Percentiles rank a stretch among this genome's conserved stretches.
These are phyloP conservation scores for Cuniculus paca DNA, from an alignment of 2,797 vertebrate species.

Conservation along the genomic window DNA sequence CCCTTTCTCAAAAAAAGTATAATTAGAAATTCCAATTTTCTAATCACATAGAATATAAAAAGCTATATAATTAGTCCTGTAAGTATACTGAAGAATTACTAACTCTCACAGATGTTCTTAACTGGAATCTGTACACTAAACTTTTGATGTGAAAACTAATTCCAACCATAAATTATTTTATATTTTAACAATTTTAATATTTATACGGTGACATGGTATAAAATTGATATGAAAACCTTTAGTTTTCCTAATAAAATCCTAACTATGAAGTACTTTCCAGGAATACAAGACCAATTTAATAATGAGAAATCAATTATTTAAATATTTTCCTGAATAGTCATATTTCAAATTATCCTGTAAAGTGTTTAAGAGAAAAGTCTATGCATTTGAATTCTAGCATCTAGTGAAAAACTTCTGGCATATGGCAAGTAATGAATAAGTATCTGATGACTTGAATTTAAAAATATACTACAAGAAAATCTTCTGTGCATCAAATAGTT, in stretches of 20 bases:
- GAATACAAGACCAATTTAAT: conserved; percentile 35
- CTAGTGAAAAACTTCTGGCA: conserved; percentile 19
- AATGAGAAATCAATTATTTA: conserved; percentile 53
- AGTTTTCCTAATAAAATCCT: conserved; percentile 36
- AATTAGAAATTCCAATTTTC: conserved; percentile 8
- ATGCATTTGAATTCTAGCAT: conserved; percentile 13
- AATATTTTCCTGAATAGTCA: neutral
- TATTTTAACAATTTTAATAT: conserved; percentile 59
- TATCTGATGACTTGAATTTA: neutral
- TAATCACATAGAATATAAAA: neutral
- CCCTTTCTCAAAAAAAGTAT: neutral
- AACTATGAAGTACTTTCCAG: conserved; percentile 40
- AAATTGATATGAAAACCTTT: conserved; percentile 7
- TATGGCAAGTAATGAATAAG: conserved; percentile 11
- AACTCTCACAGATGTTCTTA: conserved; percentile 52
- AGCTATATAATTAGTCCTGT: neutral
- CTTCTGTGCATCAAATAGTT: neutral
- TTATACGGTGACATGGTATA: conserved; percentile 21
- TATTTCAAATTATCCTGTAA: conserved; percentile 10
- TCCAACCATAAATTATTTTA: conserved; percentile 45
- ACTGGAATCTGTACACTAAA: conserved; percentile 51
- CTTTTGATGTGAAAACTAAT: conserved; percentile 57
- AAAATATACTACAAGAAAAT: conserved; percentile 50
- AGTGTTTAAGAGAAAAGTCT: neutral
- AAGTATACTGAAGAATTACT: conserved; percentile 3